Evolutionary conservation across 2,797 vertebrate species (phyloP), one percentile per base, ranked within the genome.

Genomic region (Chromis chromis): DNA sequence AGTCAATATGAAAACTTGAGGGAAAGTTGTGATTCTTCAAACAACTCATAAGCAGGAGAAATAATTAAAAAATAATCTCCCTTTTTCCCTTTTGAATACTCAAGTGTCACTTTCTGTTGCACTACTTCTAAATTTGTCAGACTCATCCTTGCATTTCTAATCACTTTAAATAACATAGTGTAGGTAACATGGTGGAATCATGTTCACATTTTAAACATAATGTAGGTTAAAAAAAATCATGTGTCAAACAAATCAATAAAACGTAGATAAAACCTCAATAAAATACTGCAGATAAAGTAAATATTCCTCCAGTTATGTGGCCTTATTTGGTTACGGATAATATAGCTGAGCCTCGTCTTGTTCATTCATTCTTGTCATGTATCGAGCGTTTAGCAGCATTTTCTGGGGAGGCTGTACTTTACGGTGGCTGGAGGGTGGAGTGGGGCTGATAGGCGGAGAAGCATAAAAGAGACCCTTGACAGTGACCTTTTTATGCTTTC

Each of bases 401-500:
- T 33, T 25, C 3, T 24, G 4, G 0, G 2, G 3, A n/a, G n/a
- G 3, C 46, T n/a, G n/a, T 49, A 36, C n/a, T 42, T 46, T 14
- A 79, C 63, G 71, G 36, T 46, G 19, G 27, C 13, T n/a, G 25
- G 27, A 59, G 39, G 44, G 27, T 55, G 31, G 52, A 48, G 33
- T 13, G 16, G 16, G 60, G 56, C 61, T 52, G 17, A 39, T 22
- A 50, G 54, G 33, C 4, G 7, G 54, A 68, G 22, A 61, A 40
- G 31, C 16, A 49, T 58, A 54, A 76, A 65, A 66, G 19, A 88
- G 36, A 68, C 62, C 22, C 48, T 76, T 74, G 39, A 61, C 14
- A 56, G n/a, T 58, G 62, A 75, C 78, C 74, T 87, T 86, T 84
- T 57, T 63, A 50, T 9, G 6, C 17, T 79, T 46, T 63, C 55